These are phyloP conservation scores for Synergus umbraculus DNA, from an alignment of 2,888 invertebrate species.

Conservation along the genomic window DNA sequence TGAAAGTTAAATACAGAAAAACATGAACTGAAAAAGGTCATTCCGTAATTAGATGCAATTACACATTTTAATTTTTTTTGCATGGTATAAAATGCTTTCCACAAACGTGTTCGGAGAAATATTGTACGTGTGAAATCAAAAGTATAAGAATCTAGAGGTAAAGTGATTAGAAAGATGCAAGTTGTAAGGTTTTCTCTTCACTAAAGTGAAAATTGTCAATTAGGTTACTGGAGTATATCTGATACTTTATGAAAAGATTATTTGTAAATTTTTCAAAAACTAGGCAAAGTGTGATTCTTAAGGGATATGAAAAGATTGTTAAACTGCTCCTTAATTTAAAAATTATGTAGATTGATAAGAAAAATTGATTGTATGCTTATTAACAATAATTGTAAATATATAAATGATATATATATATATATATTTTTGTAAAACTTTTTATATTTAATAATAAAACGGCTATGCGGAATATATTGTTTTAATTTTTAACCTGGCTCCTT, in stretches of 20 bases:
- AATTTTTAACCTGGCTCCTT: not conserved
- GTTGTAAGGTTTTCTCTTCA: not conserved
- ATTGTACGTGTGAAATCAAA: conserved; percentile 23
- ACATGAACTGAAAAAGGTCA: not conserved
- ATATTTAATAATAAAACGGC: not conserved
- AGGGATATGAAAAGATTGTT: no score
- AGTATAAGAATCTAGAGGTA: not conserved
- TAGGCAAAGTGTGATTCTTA: not conserved
- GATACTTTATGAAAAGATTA: not conserved
- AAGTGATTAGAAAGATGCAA: not conserved
- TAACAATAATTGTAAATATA: not conserved
- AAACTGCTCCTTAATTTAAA: no score
- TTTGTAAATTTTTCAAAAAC: not conserved
- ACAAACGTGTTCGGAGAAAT: not conserved
- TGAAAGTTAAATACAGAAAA: conserved; percentile 3
- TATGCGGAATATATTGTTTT: not conserved
- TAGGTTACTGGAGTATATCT: not conserved
- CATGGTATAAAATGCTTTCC: not conserved
- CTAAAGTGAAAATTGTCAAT: not conserved
- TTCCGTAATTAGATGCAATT: conserved; percentile 22
- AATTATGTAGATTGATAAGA: not conserved
- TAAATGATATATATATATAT: not conserved
- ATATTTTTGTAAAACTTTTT: not conserved
- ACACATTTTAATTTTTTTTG: conserved; percentile 11
- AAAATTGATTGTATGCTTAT: not conserved